phyloP scores from a whole-genome alignment of 2,113 vertebrate genomes.

The Saguinus midas region DNA sequence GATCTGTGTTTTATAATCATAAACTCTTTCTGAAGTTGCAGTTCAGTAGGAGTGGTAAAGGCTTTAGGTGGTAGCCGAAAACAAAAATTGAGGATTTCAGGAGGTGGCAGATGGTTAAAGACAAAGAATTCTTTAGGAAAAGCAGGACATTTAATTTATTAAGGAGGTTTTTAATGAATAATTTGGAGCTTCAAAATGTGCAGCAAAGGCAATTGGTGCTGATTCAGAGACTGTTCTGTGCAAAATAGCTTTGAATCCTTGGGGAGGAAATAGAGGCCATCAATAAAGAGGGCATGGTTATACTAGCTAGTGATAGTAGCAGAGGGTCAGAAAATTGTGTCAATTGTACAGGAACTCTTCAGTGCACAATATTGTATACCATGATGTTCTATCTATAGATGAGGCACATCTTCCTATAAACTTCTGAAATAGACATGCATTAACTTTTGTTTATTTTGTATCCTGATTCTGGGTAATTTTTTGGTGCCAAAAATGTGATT shows the following conservation, averaged over 20 bases:
- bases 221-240: background rate
- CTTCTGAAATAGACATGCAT: background rate
- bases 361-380: background rate
- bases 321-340: background rate
- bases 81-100: background rate
- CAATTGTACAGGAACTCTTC: background rate
- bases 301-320: background rate
- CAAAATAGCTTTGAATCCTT: background rate
- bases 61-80: background rate
- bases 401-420: background rate
- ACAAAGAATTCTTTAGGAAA: background rate
- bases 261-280: background rate
- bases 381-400: background rate
- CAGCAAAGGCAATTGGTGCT: background rate
- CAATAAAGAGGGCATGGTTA: background rate
- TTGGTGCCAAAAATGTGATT: background rate
- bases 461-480: background rate
- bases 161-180: background rate
- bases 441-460: background rate
- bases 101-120: background rate
- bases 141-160: background rate
- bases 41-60: background rate
- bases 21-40: background rate
- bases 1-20: background rate
- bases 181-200: slow-evolving; percentile 39